A percentile compares a stretch with the other conserved stretches of the same genome.
These are phyloP conservation scores for Sclerurus mexicanus DNA, from an alignment of 2,113 vertebrate genomes.

Conservation along the genomic window DNA sequence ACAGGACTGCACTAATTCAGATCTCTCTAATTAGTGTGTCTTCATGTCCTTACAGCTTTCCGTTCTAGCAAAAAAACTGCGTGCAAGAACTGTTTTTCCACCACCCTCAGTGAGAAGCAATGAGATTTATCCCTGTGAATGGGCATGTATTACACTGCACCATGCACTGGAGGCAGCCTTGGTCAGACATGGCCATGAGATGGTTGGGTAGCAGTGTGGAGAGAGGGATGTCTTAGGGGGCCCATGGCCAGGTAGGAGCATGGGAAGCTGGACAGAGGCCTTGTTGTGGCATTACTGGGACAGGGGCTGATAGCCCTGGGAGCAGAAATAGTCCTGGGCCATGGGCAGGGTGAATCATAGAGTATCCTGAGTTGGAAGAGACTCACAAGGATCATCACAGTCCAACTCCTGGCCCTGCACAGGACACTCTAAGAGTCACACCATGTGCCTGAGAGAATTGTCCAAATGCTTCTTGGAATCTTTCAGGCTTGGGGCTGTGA, in stretches of 20 bases:
- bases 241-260: accelerated
- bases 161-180: accelerated
- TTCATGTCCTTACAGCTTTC: accelerated
- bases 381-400: not conserved
- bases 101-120: accelerated
- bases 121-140: not conserved
- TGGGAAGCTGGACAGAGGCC: not conserved
- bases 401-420: not conserved
- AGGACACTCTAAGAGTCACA: not conserved
- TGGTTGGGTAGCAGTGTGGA: too few species aligned
- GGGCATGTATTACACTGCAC: not conserved
- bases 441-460: not conserved
- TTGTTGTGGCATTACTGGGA: not conserved
- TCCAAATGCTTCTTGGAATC: not conserved
- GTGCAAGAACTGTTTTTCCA: not conserved
- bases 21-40: not conserved
- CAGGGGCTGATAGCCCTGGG: not conserved
- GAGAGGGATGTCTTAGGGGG: not conserved
- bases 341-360: not conserved
- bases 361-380: not conserved
- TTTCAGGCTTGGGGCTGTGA: not conserved
- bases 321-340: not conserved
- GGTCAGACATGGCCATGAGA: not conserved
- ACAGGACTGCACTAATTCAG: not conserved
- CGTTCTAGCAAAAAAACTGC: not conserved